Base-by-base conservation (phyloP, 2,113 vertebrate species). In the Eurystomus gularis region DNA sequence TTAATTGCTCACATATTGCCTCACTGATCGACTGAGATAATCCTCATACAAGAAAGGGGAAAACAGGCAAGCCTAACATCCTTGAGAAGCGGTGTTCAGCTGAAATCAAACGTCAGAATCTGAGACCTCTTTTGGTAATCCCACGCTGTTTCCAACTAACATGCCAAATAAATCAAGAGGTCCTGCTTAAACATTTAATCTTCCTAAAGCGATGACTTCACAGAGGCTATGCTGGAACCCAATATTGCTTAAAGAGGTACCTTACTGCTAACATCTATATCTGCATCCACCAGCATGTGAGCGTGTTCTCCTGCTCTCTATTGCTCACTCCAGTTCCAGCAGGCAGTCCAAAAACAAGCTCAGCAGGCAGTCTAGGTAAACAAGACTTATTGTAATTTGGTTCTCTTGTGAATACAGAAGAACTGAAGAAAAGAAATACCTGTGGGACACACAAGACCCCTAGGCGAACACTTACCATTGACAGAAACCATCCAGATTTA, bases 381-480 rank as follows among this genome's bases (percentile, higher is more conserved):
- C 90, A 95, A 83, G 60, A 6, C 52, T 60, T 72, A n/a, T 1
- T 72, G 82, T 52, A 72, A 77, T 82, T 81, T 66, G 69, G 17
- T 86, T 88, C 61, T 80, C 79, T 20, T 2, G 1, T 88, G 84
- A 84, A 44, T 39, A 55, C 37, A 17, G 71, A 72, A 62, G 70
- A 57, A 51, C 0, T 40, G 52, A 60, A 81, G 87, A 8, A 55
- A 68, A 84, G n/a, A 87, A 91, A 82, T 5, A 15, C 84, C 82
- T 82, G 75, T 70, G 86, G 61, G 93, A 88, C 71, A 44, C 51
- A 72, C 75, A 75, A 48, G 23, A 11, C 51, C 66, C 58, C 75
- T 52, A 69, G 90, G 89, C 7, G 3, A 96, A 48, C 86, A 57
- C 60, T 94, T 79, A 76, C 76, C 68, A 55, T 71, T n/a, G 86